Percentiles rank a stretch among this genome's conserved stretches.
phyloP scores from a whole-genome alignment of 37 sponge, comb jelly and placozoan species.

The Mnemiopsis leidyi region DNA sequence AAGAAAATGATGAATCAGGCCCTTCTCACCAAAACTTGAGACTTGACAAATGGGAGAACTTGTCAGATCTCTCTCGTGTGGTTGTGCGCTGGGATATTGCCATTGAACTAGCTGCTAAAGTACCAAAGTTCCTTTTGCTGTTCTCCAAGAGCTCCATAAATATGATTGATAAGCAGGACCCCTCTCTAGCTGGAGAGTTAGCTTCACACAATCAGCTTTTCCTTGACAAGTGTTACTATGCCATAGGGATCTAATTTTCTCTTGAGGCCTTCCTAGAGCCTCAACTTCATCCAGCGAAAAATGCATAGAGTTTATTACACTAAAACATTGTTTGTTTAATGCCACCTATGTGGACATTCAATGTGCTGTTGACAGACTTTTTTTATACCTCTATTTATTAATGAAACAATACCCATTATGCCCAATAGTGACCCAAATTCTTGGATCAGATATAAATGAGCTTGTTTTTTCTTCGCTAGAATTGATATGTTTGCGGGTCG shows the following conservation, averaged over 20 bases:
- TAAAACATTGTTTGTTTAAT: neutral
- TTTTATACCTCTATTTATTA: neutral
- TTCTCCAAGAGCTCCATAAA: neutral
- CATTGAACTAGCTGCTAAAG: neutral
- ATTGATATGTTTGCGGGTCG: too few species aligned
- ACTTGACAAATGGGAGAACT: too few species aligned
- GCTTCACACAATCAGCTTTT: neutral
- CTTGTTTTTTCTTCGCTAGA: neutral
- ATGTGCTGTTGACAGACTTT: neutral
- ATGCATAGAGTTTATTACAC: neutral
- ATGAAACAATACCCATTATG: neutral
- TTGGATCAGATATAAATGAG: slow-evolving; percentile 7
- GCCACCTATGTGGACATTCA: neutral
- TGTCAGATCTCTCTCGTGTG: neutral
- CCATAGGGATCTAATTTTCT: neutral
- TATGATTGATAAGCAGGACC: neutral
- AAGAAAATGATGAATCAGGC: neutral
- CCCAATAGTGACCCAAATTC: neutral
- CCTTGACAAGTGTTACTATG: neutral
- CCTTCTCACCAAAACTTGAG: neutral
- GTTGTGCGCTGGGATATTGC: neutral
- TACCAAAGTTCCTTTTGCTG: neutral
- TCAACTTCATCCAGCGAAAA: neutral
- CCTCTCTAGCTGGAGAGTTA: neutral
- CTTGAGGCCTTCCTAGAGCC: neutral